phyloP scores from a whole-genome alignment of 1,140 invertebrate genomes.

The Drosophila albomicans region DNA sequence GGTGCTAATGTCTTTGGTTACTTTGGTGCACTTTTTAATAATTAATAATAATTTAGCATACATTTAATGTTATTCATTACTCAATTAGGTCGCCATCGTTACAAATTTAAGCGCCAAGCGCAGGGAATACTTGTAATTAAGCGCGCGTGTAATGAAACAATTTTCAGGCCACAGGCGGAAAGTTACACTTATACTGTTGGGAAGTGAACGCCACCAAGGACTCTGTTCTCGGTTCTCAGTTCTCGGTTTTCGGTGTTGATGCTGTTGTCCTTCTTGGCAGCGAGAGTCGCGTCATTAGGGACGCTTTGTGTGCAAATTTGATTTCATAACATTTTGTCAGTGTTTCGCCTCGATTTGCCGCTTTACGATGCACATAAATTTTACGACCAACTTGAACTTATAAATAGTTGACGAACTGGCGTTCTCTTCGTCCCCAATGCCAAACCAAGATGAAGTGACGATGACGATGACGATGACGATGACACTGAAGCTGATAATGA shows the following conservation, averaged over 20 bases:
- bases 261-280: slow-evolving; percentile 40
- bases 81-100: slow-evolving; percentile 78
- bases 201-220: not conserved
- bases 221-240: not conserved
- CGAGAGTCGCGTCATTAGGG: slow-evolving; percentile 62
- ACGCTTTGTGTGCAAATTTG: slow-evolving; percentile 78
- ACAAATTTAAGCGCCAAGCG: slow-evolving; percentile 58
- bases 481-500: slow-evolving; percentile 3
- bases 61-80: slow-evolving; percentile 80
- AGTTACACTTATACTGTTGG: slow-evolving; percentile 4
- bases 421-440: slow-evolving; percentile 15
- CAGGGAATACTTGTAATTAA: slow-evolving; percentile 58
- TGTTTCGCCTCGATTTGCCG: slow-evolving; percentile 57
- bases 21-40: slow-evolving; percentile 53
- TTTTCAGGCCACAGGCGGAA: slow-evolving; percentile 46
- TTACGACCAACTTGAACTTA: slow-evolving; percentile 70
- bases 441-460: slow-evolving; percentile 54
- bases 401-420: slow-evolving; percentile 73
- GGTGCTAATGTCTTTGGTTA: slow-evolving; percentile 14
- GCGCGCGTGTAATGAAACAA: slow-evolving; percentile 62
- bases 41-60: slow-evolving; percentile 81
- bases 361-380: slow-evolving; percentile 79
- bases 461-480: slow-evolving; percentile 28
- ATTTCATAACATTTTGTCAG: slow-evolving; percentile 81
- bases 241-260: slow-evolving; percentile 1